These are phyloP conservation scores for Pelecanoides urinatrix DNA, from an alignment of 2,113 vertebrate genomes.

Conservation along the genomic window DNA sequence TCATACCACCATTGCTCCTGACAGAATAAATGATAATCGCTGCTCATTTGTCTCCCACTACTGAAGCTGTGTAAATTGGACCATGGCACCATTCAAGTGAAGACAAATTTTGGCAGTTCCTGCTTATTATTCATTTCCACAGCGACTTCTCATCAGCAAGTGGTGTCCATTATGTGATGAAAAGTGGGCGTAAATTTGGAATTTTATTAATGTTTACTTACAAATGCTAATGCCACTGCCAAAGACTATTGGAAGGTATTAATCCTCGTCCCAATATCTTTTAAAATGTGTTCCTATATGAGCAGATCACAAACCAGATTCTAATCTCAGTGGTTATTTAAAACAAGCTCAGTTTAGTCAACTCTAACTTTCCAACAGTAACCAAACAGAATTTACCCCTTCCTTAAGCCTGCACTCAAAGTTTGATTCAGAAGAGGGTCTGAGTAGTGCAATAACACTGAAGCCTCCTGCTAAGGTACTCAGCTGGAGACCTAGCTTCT, in stretches of 20 bases:
- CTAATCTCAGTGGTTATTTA: not conserved
- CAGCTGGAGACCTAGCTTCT: not conserved
- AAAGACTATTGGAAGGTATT: not conserved
- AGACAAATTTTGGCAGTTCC: constrained; percentile 22
- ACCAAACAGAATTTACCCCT: not conserved
- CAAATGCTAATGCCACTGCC: not conserved
- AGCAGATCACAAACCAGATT: not conserved
- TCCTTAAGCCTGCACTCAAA: not conserved
- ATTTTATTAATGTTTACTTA: constrained; percentile 20
- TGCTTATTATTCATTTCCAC: constrained; percentile 18
- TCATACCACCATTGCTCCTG: constrained; percentile 1
- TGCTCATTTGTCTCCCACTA: constrained; percentile 6
- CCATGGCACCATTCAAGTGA: not conserved
- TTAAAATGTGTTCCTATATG: not conserved
- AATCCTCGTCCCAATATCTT: not conserved
- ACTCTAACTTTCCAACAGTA: not conserved
- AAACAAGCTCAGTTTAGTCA: not conserved
- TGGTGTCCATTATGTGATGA: not conserved
- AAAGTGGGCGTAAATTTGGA: constrained; percentile 6
- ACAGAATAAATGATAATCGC: constrained; percentile 40
- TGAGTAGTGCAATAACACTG: not conserved
- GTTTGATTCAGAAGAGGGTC: not conserved
- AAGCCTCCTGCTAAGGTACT: not conserved
- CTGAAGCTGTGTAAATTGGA: constrained; percentile 29
- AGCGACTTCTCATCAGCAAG: not conserved